These are phyloP conservation scores for Ibidorhyncha struthersii DNA, from an alignment of 2,113 vertebrate species.

Conservation along the genomic window DNA sequence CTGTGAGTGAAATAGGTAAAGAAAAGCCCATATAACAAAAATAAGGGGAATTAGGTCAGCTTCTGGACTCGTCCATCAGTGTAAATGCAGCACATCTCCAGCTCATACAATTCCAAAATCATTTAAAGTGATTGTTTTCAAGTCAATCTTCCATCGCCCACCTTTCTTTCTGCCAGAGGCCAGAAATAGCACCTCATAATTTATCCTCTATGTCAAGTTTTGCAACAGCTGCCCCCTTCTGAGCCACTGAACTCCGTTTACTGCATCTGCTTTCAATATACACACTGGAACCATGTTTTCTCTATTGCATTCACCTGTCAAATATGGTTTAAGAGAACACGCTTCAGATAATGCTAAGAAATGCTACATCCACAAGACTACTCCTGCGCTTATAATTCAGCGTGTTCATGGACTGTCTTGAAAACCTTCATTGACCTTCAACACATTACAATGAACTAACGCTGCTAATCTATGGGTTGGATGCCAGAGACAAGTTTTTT, in stretches of 20 bases:
- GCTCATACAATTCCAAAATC: constrained; percentile 3
- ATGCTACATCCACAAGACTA: background rate
- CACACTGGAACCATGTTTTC: constrained; percentile 8
- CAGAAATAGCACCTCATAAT: constrained; percentile 42
- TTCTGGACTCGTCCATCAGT: constrained; percentile 3
- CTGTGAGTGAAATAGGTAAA: background rate
- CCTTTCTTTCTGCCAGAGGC: constrained; percentile 8
- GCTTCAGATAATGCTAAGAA: constrained; percentile 22
- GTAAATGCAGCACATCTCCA: background rate
- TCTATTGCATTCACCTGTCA: constrained; percentile 42
- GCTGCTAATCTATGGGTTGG: background rate
- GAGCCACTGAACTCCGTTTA: background rate
- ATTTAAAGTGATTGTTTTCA: constrained; percentile 34
- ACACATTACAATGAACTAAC: background rate
- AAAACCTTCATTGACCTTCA: background rate
- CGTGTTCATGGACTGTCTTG: background rate
- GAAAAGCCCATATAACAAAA: background rate
- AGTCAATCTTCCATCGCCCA: background rate
- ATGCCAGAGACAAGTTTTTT: background rate
- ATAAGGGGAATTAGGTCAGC: constrained; percentile 3
- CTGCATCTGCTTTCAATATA: constrained; percentile 43
- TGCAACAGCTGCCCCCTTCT: background rate
- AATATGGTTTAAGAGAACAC: constrained; percentile 4
- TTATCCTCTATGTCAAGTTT: background rate
- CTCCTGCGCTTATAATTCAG: background rate